Base-by-base conservation (phyloP, 2,888 invertebrate genomes). In the Stenolophus ochropezus region DNA sequence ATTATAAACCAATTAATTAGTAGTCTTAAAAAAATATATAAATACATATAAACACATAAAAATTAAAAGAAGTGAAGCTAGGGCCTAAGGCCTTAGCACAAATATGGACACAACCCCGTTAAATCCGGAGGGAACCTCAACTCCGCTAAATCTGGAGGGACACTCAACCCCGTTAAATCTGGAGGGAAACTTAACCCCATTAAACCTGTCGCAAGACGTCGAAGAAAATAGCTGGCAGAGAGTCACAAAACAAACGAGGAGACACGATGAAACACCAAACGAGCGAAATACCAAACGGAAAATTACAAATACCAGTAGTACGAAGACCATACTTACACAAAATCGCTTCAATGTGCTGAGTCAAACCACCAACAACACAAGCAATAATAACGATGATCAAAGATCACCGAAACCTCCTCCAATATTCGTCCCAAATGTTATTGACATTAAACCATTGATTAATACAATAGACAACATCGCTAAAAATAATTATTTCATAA, bases 401-500 rank as follows among this genome's bases (percentile, higher is more conserved):
- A 49, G 11, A 49, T 11, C 49, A 49, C 11, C 3, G 11, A 14
- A 49, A 14, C 49, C 49, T n/a, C 11, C 14, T 49, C 49, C 49
- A 49, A 49, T 49, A 49, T 49, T 49, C 14, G 49, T 49, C n/a
- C 53, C 49, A 4, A 21, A 74, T 11, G 21, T 74, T 74, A 11
- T 5, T 2, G 27, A 51, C 21, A 20, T 74, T 21, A 20, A 51
- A 27, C 73, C 47, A 20, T 5, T 73, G 47, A 42, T 16, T 16
- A 47, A 33, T 47, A n/a, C 47, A 8, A 6, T 74, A 18, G 21
- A 74, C 8, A 11, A 14, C 47, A 18, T n/a, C 14, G 53, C 51
- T 4, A 74, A 74, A 4, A 18, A 51, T 11, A 51, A 74, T 5
- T 74, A 74, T 23, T n/a, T 21, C 14, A 11, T 74, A 21, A 74